phyloP scores from a whole-genome alignment of 92 coral and sea anemone genomes.

The Porites lobata region DNA sequence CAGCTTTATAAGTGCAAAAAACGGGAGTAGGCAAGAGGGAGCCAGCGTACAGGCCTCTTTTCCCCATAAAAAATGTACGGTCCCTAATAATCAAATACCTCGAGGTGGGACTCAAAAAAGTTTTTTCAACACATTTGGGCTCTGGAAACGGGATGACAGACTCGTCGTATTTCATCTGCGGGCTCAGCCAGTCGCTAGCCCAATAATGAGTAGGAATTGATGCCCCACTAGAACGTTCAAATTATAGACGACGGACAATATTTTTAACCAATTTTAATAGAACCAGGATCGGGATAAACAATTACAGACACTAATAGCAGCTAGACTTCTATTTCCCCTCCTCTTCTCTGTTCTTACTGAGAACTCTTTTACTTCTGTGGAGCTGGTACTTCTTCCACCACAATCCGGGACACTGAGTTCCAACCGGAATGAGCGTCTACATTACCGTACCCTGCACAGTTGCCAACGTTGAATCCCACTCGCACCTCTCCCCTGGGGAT shows the following conservation, averaged over 20 bases:
- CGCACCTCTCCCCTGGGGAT: constrained; percentile 32
- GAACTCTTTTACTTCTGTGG: constrained; percentile 24
- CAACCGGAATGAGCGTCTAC: constrained; percentile 38
- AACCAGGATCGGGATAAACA: not conserved
- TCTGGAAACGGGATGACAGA: no score
- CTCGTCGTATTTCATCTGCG: no score
- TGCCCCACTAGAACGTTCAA: not conserved
- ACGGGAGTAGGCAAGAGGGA: no score
- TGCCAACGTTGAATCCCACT: constrained; percentile 61
- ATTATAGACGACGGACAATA: not conserved
- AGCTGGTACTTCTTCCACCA: constrained; percentile 52
- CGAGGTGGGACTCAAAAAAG: no score
- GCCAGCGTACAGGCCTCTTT: no score
- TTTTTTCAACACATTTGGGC: no score
- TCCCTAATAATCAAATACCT: no score
- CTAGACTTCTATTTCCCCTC: not conserved
- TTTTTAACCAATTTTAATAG: not conserved
- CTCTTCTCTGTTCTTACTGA: not conserved
- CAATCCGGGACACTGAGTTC: constrained; percentile 54
- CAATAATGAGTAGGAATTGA: no score
- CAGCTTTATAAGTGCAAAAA: no score
- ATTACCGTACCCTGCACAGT: constrained; percentile 38
- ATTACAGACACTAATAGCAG: not conserved
- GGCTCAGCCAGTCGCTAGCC: no score
- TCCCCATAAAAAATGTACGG: no score